Evolutionary conservation across 2,888 invertebrate genomes (phyloP).

Genomic region (Palloptera scutellata): DNA sequence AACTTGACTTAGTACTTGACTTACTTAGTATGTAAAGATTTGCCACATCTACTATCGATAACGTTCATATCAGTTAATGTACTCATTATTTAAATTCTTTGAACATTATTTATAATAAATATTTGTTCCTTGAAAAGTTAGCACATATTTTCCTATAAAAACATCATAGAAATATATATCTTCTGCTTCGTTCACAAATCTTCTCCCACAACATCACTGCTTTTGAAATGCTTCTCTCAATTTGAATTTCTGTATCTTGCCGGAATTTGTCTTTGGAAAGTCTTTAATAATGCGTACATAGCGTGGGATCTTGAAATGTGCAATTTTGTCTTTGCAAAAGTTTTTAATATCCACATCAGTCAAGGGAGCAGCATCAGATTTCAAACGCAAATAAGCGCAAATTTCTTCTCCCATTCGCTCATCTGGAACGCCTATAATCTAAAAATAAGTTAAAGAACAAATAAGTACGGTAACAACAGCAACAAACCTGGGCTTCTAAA

Average conservation of each 20-base stretch:
- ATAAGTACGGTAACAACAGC: conserved; percentile 30
- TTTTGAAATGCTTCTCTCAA: conserved; percentile 56
- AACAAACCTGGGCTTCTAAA: conserved; percentile 70
- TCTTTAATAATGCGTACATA: conserved; percentile 71
- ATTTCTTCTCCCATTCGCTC: conserved; percentile 76
- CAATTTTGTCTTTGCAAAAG: conserved; percentile 73
- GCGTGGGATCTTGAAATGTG: conserved; percentile 79
- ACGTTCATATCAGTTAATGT: too few relatives aligned
- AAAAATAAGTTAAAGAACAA: neutral
- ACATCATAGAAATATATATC: too few relatives aligned
- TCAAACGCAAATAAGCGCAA: conserved; percentile 69
- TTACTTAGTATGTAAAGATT: too few relatives aligned
- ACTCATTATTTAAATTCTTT: too few relatives aligned
- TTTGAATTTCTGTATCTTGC: conserved; percentile 78
- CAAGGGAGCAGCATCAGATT: conserved; percentile 57
- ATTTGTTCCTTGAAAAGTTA: too few relatives aligned
- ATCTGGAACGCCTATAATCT: conserved; percentile 74
- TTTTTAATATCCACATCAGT: conserved; percentile 68
- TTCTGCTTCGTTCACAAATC: too few relatives aligned
- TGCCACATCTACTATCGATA: too few relatives aligned
- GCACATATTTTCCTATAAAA: too few relatives aligned
- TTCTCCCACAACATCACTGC: too few relatives aligned
- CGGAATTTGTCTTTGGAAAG: conserved; percentile 78
- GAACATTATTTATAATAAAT: too few relatives aligned
- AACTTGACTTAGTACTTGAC: too few relatives aligned